Base-by-base conservation (phyloP, 2,113 vertebrate genomes). In the Saguinus midas region DNA sequence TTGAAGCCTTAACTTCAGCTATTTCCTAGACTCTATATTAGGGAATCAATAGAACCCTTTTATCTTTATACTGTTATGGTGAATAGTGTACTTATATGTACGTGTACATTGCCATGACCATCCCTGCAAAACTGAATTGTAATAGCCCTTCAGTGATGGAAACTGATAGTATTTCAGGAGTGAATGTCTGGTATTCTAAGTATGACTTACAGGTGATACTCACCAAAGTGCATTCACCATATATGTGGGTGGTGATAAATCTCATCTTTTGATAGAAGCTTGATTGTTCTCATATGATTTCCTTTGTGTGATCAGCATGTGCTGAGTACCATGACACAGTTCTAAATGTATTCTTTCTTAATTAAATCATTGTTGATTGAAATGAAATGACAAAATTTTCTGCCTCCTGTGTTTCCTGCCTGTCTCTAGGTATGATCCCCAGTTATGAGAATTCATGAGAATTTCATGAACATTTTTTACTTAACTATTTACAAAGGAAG, bases 1-100 rank as follows among this genome's bases (percentile, higher is more conserved):
- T 87, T 84, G 89, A 95, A 79, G 52, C 45, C 43, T 93, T 91
- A 97, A 48, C 29, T 87, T 91, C 93, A 90, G 43, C 52, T 89
- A 37, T 89, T 93, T 17, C 58, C 40, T 3, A 93, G 50, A 76
- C 37, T 79, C 25, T 95, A 4, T 94, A 72, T 86, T 94, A 78
- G 21, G 91, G 93, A 96, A 83, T 92, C 82, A 89, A 97, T 89
- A 50, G 25, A 75, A n/a, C 29, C 21, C 21, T 86, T 96, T 95
- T 86, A 76, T 64, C 55, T 95, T 70, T 23, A 50, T 66, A 64
- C 8, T 37, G 8, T 95, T 73, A 88, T 20, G 37, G 45, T 55
- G 64, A 89, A 43, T 94, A 90, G 35, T 84, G 32, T 87, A 57
- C 40, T 75, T 37, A 5, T 13, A 25, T 52, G 10, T 87, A 9